Evolutionary conservation across 2,888 invertebrate genomes (phyloP).

Genomic region (Busseola fusca): DNA sequence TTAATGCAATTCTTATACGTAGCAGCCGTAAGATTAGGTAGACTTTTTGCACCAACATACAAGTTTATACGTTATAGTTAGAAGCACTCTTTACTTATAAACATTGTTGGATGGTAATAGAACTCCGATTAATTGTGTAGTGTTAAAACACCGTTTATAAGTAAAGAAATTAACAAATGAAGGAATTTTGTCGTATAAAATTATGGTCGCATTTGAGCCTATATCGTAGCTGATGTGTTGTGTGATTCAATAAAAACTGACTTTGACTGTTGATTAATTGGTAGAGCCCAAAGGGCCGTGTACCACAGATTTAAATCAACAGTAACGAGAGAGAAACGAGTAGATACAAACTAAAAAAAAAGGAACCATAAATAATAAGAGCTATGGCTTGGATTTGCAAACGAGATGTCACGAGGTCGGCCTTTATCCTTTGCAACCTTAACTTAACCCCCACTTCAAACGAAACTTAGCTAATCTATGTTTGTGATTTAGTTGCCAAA

Average conservation of each 20-base stretch:
- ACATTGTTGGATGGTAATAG: constrained; percentile 21
- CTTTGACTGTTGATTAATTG: constrained; percentile 4
- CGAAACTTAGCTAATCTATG: not conserved
- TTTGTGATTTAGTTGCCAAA: too few relatives aligned
- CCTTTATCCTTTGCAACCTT: not conserved
- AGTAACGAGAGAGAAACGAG: not conserved
- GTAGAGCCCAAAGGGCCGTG: not conserved
- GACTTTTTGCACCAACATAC: constrained; percentile 71
- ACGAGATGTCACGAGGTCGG: not conserved
- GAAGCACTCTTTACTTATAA: constrained; percentile 40
- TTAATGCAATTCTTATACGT: constrained; percentile 57
- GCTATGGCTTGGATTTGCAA: not conserved
- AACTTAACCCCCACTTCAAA: not conserved
- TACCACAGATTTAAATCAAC: constrained; percentile 18
- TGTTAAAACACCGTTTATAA: constrained; percentile 42
- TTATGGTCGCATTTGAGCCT: constrained; percentile 9
- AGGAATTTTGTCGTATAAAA: constrained; percentile 30
- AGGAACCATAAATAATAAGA: not conserved
- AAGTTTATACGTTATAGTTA: constrained; percentile 36
- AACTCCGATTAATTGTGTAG: constrained; percentile 15
- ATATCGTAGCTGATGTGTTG: constrained; percentile 20
- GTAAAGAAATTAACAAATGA: constrained; percentile 38
- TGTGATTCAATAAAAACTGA: constrained; percentile 13
- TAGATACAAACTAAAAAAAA: not conserved
- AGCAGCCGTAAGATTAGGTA: constrained; percentile 51